Percentiles rank a stretch among this genome's conserved stretches.
Evolutionary conservation across 2,888 invertebrate species (phyloP).

Genomic region (Drosophila subquinaria): DNA sequence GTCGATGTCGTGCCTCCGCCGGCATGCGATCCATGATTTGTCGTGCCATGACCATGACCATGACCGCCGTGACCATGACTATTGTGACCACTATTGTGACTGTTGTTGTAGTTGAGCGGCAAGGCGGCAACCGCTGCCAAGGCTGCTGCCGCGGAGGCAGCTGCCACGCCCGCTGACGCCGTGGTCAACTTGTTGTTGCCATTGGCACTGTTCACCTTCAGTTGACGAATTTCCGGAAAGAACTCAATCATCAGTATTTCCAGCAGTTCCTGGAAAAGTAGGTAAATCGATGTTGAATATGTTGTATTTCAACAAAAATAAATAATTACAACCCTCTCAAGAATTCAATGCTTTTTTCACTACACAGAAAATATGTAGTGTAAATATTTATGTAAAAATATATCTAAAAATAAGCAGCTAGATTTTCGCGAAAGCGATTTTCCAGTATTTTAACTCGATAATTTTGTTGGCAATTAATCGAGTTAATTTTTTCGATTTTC

Average conservation of each 20-base stretch:
- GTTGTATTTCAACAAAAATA: too few relatives aligned
- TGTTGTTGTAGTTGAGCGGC: slow-evolving; percentile 55
- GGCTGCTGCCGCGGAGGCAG: slow-evolving; percentile 66
- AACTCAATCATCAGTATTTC: slow-evolving; percentile 89
- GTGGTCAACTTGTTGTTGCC: slow-evolving; percentile 65
- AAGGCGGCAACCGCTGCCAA: slow-evolving; percentile 65
- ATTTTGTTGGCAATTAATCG: too few relatives aligned
- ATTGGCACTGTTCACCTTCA: slow-evolving; percentile 72
- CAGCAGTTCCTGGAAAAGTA: slow-evolving; percentile 88
- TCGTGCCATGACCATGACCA: slow-evolving; percentile 20
- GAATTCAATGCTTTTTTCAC: too few relatives aligned
- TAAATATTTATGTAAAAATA: too few relatives aligned
- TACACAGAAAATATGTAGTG: too few relatives aligned
- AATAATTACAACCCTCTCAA: too few relatives aligned
- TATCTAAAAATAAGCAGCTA: too few relatives aligned
- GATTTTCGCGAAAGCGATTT: too few relatives aligned
- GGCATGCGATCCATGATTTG: slow-evolving; percentile 22
- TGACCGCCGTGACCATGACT: background rate
- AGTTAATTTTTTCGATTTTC: too few relatives aligned
- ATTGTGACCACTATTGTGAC: slow-evolving; percentile 30
- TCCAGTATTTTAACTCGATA: too few relatives aligned
- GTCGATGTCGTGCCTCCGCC: background rate
- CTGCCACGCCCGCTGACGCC: slow-evolving; percentile 60
- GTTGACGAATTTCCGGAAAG: slow-evolving; percentile 89
- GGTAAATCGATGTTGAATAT: background rate